Percentiles rank a stretch among this genome's conserved stretches.
Evolutionary conservation across 2,113 vertebrate genomes (phyloP).

Genomic region (Myrmecobius fasciatus): DNA sequence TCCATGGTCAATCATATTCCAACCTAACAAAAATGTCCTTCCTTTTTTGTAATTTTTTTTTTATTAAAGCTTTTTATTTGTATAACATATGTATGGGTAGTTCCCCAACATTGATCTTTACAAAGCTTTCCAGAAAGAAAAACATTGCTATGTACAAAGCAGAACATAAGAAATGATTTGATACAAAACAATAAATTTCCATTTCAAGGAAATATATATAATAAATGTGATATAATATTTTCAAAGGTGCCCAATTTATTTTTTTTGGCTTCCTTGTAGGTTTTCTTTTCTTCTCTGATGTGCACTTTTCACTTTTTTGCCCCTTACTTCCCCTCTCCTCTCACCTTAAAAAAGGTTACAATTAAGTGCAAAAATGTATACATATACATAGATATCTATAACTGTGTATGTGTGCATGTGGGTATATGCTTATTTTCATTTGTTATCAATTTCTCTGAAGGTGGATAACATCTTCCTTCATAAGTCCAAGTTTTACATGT

Average conservation of each 20-base stretch:
- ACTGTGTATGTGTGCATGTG: not conserved
- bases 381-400: not conserved
- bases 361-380: not conserved
- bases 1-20: slow-evolving; percentile 20
- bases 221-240: not conserved
- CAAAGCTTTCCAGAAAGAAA: no score
- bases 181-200: not conserved
- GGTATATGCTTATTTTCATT: not conserved
- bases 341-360: not conserved
- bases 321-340: no score
- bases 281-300: not conserved
- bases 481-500: not conserved
- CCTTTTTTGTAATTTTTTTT: slow-evolving; percentile 34
- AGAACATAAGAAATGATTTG: not conserved
- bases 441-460: not conserved
- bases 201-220: not conserved
- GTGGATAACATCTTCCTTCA: not conserved
- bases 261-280: not conserved
- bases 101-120: no score
- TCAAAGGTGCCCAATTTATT: not conserved
- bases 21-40: not conserved
- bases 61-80: no score
- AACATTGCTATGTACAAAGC: not conserved
- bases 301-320: not conserved
- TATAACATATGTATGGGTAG: no score